These are phyloP conservation scores for Lathamus discolor DNA, from an alignment of 2,113 vertebrate genomes.

Conservation along the genomic window DNA sequence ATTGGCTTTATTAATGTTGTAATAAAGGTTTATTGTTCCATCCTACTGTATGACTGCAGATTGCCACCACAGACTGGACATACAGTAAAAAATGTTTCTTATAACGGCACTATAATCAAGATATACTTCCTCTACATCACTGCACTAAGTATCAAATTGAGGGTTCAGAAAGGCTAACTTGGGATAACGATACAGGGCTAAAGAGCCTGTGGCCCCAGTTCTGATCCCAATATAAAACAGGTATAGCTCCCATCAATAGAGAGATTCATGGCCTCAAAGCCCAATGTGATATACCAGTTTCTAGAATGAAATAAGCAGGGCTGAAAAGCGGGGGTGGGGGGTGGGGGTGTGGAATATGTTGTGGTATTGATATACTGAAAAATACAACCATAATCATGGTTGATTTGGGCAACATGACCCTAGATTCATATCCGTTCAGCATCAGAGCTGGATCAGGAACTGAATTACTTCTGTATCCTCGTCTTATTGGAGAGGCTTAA, in stretches of 20 bases:
- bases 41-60: neutral
- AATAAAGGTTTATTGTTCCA: constrained; percentile 21
- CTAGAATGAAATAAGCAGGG: neutral
- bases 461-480: constrained; percentile 51
- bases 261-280: neutral
- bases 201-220: neutral
- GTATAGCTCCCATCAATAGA: neutral
- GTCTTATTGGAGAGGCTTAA: constrained; percentile 55
- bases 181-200: neutral
- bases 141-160: neutral
- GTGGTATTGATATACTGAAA: neutral
- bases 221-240: neutral
- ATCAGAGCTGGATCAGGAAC: constrained; percentile 19
- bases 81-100: neutral
- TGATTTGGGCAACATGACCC: neutral
- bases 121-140: neutral
- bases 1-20: neutral
- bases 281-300: neutral
- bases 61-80: neutral
- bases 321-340: neutral
- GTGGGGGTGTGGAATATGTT: neutral
- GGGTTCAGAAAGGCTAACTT: neutral
- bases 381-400: neutral
- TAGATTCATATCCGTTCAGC: neutral
- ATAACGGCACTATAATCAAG: neutral